Evolutionary conservation across 2,113 vertebrate species (phyloP).

Genomic region (Chaetodon trifascialis): DNA sequence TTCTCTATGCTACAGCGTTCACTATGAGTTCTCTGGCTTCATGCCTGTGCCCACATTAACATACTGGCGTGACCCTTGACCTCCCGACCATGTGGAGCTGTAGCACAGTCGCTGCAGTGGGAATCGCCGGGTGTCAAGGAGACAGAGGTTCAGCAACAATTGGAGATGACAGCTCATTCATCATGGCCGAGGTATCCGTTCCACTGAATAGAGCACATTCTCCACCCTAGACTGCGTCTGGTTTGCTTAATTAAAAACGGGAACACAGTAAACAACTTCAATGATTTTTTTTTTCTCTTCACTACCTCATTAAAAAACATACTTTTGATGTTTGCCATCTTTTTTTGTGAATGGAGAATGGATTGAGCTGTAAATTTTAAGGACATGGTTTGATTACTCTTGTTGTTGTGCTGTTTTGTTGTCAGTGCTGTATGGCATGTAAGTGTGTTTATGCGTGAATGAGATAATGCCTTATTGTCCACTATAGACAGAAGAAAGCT

Average conservation of each 20-base stretch:
- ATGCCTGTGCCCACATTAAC: slow-evolving; percentile 37
- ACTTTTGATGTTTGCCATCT: slow-evolving; percentile 50
- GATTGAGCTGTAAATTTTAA: slow-evolving; percentile 43
- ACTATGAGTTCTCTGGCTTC: not conserved
- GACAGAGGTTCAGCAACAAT: slow-evolving; percentile 77
- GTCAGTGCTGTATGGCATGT: not conserved
- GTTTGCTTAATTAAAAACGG: slow-evolving; percentile 74
- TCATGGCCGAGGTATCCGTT: slow-evolving; percentile 77
- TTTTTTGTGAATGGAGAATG: slow-evolving; percentile 30
- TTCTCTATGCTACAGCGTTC: not conserved
- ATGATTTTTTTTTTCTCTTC: slow-evolving; percentile 34
- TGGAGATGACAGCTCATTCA: slow-evolving; percentile 84
- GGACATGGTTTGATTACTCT: slow-evolving; percentile 49
- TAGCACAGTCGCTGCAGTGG: slow-evolving; percentile 35
- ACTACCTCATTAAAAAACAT: slow-evolving; percentile 38
- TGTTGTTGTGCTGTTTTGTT: slow-evolving; percentile 46
- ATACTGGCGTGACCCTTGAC: slow-evolving; percentile 61
- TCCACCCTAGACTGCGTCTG: slow-evolving; percentile 61
- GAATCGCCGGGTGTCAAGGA: slow-evolving; percentile 67
- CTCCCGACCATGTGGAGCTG: slow-evolving; percentile 16
- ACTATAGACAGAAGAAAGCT: slow-evolving; percentile 3
- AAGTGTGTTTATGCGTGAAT: slow-evolving; percentile 46
- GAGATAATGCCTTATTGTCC: slow-evolving; percentile 37
- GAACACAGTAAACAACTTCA: slow-evolving; percentile 71
- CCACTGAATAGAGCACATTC: slow-evolving; percentile 74